These are phyloP conservation scores for Pogonognathellus flavescens DNA, from an alignment of 1,140 invertebrate species.

Conservation along the genomic window DNA sequence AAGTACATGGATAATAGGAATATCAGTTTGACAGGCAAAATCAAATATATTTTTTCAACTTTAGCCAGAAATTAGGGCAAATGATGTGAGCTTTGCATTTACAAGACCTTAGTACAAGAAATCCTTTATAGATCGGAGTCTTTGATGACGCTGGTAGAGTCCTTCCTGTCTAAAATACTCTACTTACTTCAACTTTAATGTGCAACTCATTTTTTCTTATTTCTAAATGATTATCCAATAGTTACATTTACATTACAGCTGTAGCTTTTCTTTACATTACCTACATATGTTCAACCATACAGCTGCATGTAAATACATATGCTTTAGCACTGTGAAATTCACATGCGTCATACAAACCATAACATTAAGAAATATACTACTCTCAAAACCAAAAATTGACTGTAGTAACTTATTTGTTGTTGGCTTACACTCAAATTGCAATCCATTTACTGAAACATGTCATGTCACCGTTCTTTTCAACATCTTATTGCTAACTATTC, in stretches of 20 bases:
- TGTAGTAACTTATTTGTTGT: too few species aligned
- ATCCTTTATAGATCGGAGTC: constrained; percentile 25
- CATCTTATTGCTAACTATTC: too few species aligned
- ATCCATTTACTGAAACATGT: too few species aligned
- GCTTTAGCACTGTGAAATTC: not conserved
- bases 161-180: constrained; percentile 10
- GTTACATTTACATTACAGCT: not conserved
- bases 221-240: constrained; percentile 9
- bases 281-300: too few species aligned
- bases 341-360: not conserved
- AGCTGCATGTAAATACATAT: not conserved
- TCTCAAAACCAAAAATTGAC: too few species aligned
- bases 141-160: constrained; percentile 5
- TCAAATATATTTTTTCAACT: not conserved
- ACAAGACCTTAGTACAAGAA: not conserved
- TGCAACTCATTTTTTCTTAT: constrained; percentile 12
- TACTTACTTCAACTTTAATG: constrained; percentile 21
- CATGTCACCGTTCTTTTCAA: too few species aligned
- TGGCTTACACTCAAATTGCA: too few species aligned
- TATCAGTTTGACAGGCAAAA: not conserved
- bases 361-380: too few species aligned
- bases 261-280: not conserved
- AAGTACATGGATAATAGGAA: too few species aligned
- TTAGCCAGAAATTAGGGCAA: not conserved
- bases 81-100: not conserved